Base-by-base conservation (phyloP, 2,797 vertebrate species). In the Arremon aurantiirostris region DNA sequence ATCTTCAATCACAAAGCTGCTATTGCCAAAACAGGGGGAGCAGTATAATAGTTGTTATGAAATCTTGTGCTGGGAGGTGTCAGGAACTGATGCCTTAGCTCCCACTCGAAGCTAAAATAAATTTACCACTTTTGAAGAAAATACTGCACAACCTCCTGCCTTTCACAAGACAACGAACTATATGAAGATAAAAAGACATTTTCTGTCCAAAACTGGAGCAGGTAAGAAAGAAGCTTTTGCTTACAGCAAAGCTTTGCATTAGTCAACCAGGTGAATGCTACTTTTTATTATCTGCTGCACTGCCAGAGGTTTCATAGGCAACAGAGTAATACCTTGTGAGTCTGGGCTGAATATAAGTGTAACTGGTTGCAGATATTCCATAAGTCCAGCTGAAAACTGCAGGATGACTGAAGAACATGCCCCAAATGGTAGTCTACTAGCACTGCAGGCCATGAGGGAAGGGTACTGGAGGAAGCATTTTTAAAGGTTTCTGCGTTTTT, bases 361-460 rank as follows among this genome's bases (percentile, higher is more conserved):
- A 56, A 44, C 28, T 44, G 6, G 11, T 28, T 70, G 30, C 6
- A 0, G 0, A 46, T 1, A 75, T 11, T 22, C 44, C 4, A 0
- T 11, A 61, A 60, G 0, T 12, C 30, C 47, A 76, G 14, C 1
- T 30, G 55, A 11, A 34, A 39, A 32, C 46, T 60, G 37, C 46
- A 57, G 20, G 17, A 32, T 59, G 35, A 65, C 63, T 57, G 46
- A 76, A 76, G 30, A 47, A 72, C 0, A 2, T 42, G 30, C 7
- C 32, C 27, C 15, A 28, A 16, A 7, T 20, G 27, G 41, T 12
- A 57, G 24, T n/a, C 47, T 24, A 4, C 41, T 46, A 46, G 28
- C 32, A 15, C 28, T 24, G 37, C 27, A 61, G 50, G 12, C 30
- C 42, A 23, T 21, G 42, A 75, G 26, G 22, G 11, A 55, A 65